Conservation (phyloP, 2,888 invertebrate genomes). For the Heliconius erato region DNA sequence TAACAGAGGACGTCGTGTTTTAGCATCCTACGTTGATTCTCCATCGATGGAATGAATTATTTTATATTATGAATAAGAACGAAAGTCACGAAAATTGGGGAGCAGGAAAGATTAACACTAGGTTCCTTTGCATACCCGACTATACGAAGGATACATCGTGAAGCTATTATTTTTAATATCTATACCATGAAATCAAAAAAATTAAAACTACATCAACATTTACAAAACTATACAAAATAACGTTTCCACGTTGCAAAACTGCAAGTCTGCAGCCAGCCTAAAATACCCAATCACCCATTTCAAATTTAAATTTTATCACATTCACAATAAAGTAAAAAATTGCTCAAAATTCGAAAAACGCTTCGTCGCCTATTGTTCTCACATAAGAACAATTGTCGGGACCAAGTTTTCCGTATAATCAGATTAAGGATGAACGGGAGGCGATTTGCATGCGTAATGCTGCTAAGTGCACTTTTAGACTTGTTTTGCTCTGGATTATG, state of each 20-base stretch:
- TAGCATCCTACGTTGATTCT: too few species aligned
- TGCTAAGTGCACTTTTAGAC: constrained; percentile 77
- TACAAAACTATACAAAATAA: not conserved
- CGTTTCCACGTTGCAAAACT: not conserved
- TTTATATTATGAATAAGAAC: too few species aligned
- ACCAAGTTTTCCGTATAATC: constrained; percentile 68
- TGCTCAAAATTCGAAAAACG: constrained; percentile 21
- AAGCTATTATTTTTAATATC: too few species aligned
- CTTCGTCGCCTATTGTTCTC: constrained; percentile 52
- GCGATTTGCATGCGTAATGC: constrained; percentile 80
- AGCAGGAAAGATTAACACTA: too few species aligned
- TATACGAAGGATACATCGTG: too few species aligned
- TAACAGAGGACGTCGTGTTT: too few species aligned
- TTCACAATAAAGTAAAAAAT: constrained; percentile 36
- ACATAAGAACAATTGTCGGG: constrained; percentile 52
- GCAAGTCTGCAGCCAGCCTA: constrained; percentile 32
- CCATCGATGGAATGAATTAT: too few species aligned
- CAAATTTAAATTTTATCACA: constrained; percentile 36
- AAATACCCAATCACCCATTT: not conserved
- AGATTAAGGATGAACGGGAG: constrained; percentile 73
- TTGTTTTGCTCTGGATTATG: constrained; percentile 59
- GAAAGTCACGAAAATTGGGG: too few species aligned
- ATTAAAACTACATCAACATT: not conserved
- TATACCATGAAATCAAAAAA: too few species aligned
- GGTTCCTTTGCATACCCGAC: too few species aligned